phyloP scores from a whole-genome alignment of 2,113 vertebrate genomes.

The Crotophaga sulcirostris region DNA sequence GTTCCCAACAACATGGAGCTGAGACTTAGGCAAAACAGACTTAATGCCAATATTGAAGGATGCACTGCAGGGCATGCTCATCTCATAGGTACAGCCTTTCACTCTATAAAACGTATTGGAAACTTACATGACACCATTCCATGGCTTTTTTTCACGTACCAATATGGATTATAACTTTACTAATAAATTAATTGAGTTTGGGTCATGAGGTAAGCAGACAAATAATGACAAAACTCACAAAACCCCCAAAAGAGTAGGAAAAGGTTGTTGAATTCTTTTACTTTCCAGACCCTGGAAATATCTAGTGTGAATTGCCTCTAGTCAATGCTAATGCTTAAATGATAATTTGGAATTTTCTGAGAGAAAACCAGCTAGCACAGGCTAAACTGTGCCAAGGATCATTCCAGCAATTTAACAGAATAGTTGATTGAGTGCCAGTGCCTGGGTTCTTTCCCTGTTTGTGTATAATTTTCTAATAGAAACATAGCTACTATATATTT shows the following conservation, averaged over 20 bases:
- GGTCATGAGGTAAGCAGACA: neutral
- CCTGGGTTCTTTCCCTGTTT: neutral
- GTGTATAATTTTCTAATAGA: neutral
- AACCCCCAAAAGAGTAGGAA: rapidly evolving
- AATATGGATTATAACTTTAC: neutral
- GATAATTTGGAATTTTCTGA: neutral
- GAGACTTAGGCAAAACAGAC: neutral
- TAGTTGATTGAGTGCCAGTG: neutral
- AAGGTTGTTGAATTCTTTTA: neutral
- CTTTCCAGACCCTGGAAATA: neutral
- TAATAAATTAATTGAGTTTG: neutral
- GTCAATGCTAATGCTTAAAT: neutral
- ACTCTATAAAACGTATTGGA: neutral
- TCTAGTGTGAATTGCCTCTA: neutral
- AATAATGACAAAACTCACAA: neutral
- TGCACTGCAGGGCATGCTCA: neutral
- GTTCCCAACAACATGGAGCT: neutral
- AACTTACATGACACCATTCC: neutral
- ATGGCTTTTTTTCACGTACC: neutral
- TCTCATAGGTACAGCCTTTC: neutral
- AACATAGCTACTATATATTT: neutral
- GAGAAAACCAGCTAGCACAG: neutral
- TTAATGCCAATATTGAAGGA: neutral
- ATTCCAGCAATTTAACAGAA: neutral
- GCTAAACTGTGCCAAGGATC: neutral